A percentile compares a stretch with the other conserved stretches of the same genome.
These are phyloP conservation scores for Melitaea athalia DNA, from an alignment of 2,888 invertebrate species.

Conservation along the genomic window DNA sequence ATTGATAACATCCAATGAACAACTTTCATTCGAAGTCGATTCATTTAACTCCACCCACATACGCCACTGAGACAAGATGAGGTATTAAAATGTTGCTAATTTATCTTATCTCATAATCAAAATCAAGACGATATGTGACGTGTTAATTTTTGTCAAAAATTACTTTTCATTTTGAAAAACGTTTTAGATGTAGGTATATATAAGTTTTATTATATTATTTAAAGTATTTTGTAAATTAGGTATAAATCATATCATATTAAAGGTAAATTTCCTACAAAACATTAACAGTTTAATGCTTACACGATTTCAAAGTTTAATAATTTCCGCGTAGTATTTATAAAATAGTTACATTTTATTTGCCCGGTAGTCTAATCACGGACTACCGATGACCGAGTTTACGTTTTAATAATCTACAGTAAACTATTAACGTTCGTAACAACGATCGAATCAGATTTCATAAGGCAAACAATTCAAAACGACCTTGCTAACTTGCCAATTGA, in stretches of 20 bases:
- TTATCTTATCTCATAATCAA: neutral
- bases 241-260: too few species aligned
- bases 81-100: constrained; percentile 57
- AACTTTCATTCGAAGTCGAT: constrained; percentile 68
- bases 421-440: constrained; percentile 34
- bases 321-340: neutral
- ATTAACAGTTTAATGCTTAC: neutral
- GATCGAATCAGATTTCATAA: constrained; percentile 32
- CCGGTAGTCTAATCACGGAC: constrained; percentile 58
- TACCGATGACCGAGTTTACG: constrained; percentile 64
- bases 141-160: neutral
- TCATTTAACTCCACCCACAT: constrained; percentile 75
- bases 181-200: neutral
- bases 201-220: too few species aligned
- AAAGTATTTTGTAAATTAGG: too few species aligned
- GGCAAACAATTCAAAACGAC: constrained; percentile 29
- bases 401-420: constrained; percentile 72
- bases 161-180: neutral
- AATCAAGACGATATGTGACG: neutral
- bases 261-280: too few species aligned
- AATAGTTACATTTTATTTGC: constrained; percentile 55
- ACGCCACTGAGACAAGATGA: constrained; percentile 54
- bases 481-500: constrained; percentile 25
- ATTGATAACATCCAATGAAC: constrained; percentile 76
- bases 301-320: neutral